Conservation (phyloP, 1,140 invertebrate genomes). For the Ptiloglossa arizonensis region DNA sequence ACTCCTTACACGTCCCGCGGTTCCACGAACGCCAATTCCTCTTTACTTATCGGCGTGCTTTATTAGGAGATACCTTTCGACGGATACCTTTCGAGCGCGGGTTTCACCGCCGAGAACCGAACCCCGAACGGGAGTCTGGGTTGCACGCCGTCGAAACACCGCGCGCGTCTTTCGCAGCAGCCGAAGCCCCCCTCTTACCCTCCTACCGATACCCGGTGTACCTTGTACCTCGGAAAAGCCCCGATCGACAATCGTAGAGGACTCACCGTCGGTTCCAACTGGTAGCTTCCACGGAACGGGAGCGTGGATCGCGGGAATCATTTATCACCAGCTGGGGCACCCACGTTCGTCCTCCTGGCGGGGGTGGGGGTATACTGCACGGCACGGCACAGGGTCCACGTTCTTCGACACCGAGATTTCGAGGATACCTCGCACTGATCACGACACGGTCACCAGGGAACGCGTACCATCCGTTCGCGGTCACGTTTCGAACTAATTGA, state of each 20-base stretch:
- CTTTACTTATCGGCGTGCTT: conserved; percentile 45
- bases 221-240: too few relatives aligned
- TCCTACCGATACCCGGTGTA: too few relatives aligned
- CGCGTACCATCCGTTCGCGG: background rate
- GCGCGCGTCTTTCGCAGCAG: too few relatives aligned
- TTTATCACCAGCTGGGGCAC: conserved; percentile 74
- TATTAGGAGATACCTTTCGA: conserved; percentile 54
- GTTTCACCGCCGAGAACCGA: conserved; percentile 27
- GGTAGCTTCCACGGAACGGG: conserved; percentile 64
- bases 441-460: conserved; percentile 43
- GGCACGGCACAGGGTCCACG: conserved; percentile 46
- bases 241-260: too few relatives aligned
- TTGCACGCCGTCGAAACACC: too few relatives aligned
- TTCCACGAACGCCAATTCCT: conserved; percentile 47
- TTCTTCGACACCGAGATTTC: conserved; percentile 28
- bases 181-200: too few relatives aligned
- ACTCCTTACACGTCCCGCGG: conserved; percentile 45
- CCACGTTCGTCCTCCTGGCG: conserved; percentile 35
- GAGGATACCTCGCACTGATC: conserved; percentile 45
- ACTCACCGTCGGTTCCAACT: conserved; percentile 64
- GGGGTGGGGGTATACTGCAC: conserved; percentile 28
- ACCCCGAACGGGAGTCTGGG: background rate
- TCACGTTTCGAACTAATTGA: conserved; percentile 63
- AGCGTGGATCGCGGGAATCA: conserved; percentile 72
- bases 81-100: conserved; percentile 14